Evolutionary conservation across 1,140 invertebrate genomes (phyloP).

Genomic region (Amyelois transitella): DNA sequence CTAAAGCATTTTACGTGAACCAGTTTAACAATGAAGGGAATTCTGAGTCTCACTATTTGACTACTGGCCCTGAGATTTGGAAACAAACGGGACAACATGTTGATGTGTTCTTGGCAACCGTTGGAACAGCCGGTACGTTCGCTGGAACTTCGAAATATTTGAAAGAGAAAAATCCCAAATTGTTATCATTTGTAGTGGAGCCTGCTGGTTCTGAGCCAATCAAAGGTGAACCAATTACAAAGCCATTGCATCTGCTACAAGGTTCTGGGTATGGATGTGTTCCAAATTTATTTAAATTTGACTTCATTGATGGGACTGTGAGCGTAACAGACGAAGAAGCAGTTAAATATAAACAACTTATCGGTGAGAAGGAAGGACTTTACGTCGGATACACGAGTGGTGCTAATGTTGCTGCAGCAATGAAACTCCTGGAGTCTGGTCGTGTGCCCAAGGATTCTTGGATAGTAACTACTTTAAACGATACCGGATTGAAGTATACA

Average conservation of each 20-base stretch:
- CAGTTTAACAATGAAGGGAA: conserved; percentile 56
- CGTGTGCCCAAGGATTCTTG: conserved; percentile 46
- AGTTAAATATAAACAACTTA: conserved; percentile 44
- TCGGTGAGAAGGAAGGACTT: conserved; percentile 59
- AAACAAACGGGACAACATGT: conserved; percentile 54
- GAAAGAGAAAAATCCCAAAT: conserved; percentile 52
- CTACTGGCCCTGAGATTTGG: conserved; percentile 64
- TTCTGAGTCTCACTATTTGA: conserved; percentile 41
- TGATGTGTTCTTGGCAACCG: conserved; percentile 56
- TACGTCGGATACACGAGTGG: conserved; percentile 64
- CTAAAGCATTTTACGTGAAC: conserved; percentile 55
- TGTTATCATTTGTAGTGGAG: conserved; percentile 50
- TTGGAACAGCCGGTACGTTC: conserved; percentile 60
- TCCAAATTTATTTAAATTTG: conserved; percentile 50
- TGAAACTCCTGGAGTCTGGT: conserved; percentile 51
- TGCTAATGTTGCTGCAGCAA: conserved; percentile 58
- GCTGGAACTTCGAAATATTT: conserved; percentile 51
- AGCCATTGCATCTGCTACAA: conserved; percentile 59
- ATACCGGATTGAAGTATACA: conserved; percentile 59
- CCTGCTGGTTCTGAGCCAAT: conserved; percentile 55
- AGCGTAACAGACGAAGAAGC: conserved; percentile 55
- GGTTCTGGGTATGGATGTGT: conserved; percentile 61
- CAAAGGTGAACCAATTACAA: conserved; percentile 47
- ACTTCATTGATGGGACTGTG: conserved; percentile 48
- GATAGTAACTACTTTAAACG: conserved; percentile 57